Conservation (phyloP, 1,140 invertebrate species). For the Phthorimaea operculella region DNA sequence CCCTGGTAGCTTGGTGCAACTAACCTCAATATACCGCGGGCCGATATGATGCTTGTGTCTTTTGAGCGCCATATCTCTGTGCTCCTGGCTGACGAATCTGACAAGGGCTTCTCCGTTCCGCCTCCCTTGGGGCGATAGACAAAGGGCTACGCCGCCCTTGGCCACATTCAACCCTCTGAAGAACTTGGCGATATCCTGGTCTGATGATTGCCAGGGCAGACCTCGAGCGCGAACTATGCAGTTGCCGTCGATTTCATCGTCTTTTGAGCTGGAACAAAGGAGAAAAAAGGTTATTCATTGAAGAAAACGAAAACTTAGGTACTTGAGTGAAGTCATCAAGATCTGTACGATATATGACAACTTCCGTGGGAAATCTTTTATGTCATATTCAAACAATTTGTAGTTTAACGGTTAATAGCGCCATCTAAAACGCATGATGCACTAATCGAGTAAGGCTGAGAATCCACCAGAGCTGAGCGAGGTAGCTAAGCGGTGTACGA, state of each 20-base stretch:
- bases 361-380: no score
- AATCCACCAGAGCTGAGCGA: no score
- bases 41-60: conserved; percentile 98
- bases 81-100: conserved; percentile 92
- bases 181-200: conserved; percentile 91
- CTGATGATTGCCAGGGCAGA: conserved; percentile 99
- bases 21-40: conserved; percentile 57
- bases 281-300: no score
- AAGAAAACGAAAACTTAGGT: no score
- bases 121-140: conserved; percentile 93
- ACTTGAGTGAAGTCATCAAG: no score
- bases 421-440: no score
- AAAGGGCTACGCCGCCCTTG: conserved; percentile 98
- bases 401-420: no score
- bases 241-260: conserved; percentile 96
- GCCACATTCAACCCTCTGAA: conserved; percentile 11
- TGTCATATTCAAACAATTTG: no score
- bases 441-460: no score
- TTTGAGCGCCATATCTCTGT: conserved; percentile 97
- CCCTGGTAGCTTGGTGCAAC: neutral
- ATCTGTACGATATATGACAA: no score
- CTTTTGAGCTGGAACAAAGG: conserved; percentile 82
- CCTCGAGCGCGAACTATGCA: conserved; percentile 96
- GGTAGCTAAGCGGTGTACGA: no score
- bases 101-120: conserved; percentile 99